phyloP scores from a whole-genome alignment of 2,888 invertebrate species.

The Stenolophus ochropezus region DNA sequence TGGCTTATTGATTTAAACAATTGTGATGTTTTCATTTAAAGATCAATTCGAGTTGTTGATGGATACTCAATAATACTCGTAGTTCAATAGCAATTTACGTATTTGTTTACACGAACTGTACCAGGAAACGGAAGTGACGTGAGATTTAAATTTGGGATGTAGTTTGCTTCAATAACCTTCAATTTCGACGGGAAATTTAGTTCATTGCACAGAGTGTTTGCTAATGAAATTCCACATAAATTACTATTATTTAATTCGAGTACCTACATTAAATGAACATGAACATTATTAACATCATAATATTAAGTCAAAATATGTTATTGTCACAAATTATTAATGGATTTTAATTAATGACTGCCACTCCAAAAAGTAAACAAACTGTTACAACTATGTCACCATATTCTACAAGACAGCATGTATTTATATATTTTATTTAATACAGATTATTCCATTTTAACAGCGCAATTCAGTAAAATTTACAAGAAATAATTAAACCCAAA shows the following conservation, averaged over 20 bases:
- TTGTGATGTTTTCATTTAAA: not conserved
- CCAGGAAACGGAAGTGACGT: slow-evolving; percentile 18
- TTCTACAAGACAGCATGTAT: too few species aligned
- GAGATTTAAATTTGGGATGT: not conserved
- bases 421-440: too few species aligned
- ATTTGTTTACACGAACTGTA: slow-evolving; percentile 1
- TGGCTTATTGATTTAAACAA: not conserved
- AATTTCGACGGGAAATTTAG: not conserved
- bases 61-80: not conserved
- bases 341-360: too few species aligned
- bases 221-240: not conserved
- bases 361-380: too few species aligned
- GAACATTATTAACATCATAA: too few species aligned
- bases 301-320: too few species aligned
- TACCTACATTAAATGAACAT: too few species aligned
- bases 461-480: too few species aligned
- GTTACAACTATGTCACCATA: too few species aligned
- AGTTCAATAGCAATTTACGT: not conserved
- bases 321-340: too few species aligned
- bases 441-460: too few species aligned
- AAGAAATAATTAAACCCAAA: too few species aligned
- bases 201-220: not conserved
- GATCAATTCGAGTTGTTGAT: slow-evolving; percentile 5
- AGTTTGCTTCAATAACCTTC: not conserved
- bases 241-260: not conserved